Conservation (phyloP, 2,797 vertebrate species). For the Chromobotia macracanthus region DNA sequence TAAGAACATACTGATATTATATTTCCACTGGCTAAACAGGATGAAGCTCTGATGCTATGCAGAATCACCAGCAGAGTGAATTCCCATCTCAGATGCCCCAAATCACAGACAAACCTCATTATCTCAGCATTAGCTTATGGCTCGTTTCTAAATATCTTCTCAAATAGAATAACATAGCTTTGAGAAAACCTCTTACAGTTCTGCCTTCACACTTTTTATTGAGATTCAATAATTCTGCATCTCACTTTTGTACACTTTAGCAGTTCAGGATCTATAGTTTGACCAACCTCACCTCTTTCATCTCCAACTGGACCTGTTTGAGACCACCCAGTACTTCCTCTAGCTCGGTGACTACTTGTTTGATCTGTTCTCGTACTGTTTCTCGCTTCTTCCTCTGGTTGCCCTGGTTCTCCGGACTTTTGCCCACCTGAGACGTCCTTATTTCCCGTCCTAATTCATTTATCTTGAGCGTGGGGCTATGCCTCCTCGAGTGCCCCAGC, state of each 20-base stretch:
- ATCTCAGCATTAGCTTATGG: neutral
- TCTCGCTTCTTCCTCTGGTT: conserved; percentile 65
- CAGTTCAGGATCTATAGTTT: neutral
- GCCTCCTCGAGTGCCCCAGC: conserved; percentile 64
- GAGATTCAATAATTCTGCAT: neutral
- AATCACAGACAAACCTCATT: conserved; percentile 8
- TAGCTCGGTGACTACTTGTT: conserved; percentile 80
- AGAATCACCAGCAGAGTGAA: neutral
- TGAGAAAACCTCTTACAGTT: neutral
- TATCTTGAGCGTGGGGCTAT: conserved; percentile 46
- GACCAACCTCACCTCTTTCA: conserved; percentile 80
- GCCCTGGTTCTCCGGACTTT: conserved; percentile 52
- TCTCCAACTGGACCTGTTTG: conserved; percentile 84
- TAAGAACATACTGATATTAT: conserved; percentile 26
- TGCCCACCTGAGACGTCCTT: neutral
- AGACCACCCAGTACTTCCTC: conserved; percentile 82
- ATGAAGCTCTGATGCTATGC: neutral
- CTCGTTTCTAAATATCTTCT: neutral
- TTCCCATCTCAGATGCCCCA: neutral
- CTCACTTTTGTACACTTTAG: neutral
- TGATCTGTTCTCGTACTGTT: conserved; percentile 78
- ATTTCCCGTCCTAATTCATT: neutral
- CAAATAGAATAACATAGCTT: neutral
- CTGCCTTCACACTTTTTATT: neutral
- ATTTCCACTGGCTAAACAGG: conserved; percentile 21